A percentile compares a stretch with the other conserved stretches of the same genome.
These are phyloP conservation scores for Triplophysa bombifrons DNA, from an alignment of 2,797 vertebrate genomes.

Conservation along the genomic window DNA sequence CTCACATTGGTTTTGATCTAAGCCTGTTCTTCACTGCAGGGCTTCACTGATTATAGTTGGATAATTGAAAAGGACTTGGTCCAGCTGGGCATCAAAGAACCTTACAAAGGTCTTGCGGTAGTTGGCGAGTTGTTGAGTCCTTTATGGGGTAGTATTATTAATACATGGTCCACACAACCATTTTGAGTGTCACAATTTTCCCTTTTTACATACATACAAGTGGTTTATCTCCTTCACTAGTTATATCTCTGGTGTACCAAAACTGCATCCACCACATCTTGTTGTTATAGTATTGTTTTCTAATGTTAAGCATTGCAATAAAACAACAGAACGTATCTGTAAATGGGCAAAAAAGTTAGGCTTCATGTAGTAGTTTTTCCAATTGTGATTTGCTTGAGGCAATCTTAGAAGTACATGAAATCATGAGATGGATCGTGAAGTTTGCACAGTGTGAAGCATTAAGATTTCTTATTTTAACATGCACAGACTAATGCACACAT, in stretches of 20 bases:
- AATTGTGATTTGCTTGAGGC: too few species aligned
- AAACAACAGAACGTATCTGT: too few species aligned
- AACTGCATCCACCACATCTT: neutral
- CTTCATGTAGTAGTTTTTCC: too few species aligned
- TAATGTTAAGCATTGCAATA: too few species aligned
- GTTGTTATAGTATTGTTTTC: too few species aligned
- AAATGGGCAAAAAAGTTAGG: too few species aligned
- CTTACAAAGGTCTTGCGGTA: neutral
- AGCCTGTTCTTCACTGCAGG: slow-evolving; percentile 4
- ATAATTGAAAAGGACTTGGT: slow-evolving; percentile 33
- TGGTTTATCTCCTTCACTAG: neutral
- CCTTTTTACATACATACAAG: neutral
- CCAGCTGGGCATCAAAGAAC: slow-evolving; percentile 13
- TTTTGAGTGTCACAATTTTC: neutral
- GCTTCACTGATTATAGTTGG: slow-evolving; percentile 23
- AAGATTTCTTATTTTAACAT: too few species aligned
- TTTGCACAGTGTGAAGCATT: too few species aligned
- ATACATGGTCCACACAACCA: too few species aligned
- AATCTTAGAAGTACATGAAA: too few species aligned
- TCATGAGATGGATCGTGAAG: too few species aligned
- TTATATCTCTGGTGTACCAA: neutral
- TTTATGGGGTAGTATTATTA: neutral
- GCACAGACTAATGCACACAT: too few species aligned
- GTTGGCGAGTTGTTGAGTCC: neutral
- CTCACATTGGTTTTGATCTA: slow-evolving; percentile 48